These are phyloP conservation scores for Megalops atlanticus DNA, from an alignment of 2,113 vertebrate genomes.

Conservation along the genomic window DNA sequence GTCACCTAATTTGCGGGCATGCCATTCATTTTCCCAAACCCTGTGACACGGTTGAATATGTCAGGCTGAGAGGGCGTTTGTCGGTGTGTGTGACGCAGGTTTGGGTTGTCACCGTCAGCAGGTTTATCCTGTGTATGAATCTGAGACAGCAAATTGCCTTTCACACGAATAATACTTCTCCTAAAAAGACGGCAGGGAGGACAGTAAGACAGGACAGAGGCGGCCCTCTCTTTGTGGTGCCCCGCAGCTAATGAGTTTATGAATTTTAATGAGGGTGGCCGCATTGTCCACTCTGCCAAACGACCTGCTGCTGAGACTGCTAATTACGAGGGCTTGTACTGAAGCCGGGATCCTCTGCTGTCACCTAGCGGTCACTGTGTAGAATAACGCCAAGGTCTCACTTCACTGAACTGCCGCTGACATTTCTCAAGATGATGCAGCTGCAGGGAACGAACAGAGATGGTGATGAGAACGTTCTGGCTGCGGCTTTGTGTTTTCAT, in stretches of 20 bases:
- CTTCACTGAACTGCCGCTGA: too few relatives aligned
- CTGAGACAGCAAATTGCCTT: neutral
- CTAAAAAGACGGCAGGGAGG: neutral
- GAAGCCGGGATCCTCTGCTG: neutral
- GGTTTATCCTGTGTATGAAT: neutral
- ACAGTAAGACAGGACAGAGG: neutral
- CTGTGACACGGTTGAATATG: too few relatives aligned
- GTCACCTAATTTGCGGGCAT: neutral
- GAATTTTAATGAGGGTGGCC: conserved; percentile 9
- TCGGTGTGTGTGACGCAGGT: neutral
- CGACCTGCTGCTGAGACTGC: neutral
- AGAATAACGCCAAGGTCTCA: neutral
- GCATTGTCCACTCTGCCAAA: neutral
- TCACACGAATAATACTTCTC: neutral
- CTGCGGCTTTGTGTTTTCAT: neutral
- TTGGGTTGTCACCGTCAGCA: neutral
- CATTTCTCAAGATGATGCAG: too few relatives aligned
- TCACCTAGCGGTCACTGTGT: neutral
- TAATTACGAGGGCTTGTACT: neutral
- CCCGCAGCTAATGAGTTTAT: conserved; percentile 5
- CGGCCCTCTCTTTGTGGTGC: neutral
- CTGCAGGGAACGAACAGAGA: neutral
- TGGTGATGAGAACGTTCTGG: neutral
- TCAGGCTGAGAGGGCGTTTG: too few relatives aligned
- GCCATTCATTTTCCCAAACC: too few relatives aligned